Evolutionary conservation across 2,888 invertebrate genomes (phyloP), one percentile per base, ranked within the genome.

Genomic region (Ophion obscuratus): DNA sequence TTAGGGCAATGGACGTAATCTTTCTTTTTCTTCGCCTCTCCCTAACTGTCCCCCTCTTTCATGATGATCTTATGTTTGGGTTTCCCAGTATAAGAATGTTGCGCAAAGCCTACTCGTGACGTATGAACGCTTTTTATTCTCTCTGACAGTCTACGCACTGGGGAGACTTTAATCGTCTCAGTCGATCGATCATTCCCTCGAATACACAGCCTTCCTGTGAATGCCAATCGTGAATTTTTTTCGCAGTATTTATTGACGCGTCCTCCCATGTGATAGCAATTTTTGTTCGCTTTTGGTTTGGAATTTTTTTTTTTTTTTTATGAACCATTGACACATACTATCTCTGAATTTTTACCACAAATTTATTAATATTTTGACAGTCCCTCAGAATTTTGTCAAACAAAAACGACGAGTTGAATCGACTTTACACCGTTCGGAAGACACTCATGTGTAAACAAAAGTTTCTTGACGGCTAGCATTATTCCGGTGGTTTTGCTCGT

Each of bases 11-110:
- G 40, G 27, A 27, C 53, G 53, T 27, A 47, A 36, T 40, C 14
- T 4, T 57, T 61, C 10, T 59, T 10, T 27, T n/a, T 24, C 44
- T 27, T 9, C 20, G 47, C 11, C 53, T 53, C 17, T 53, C 53
- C 44, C 61, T 14, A 24, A 14, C 40, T 24, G 14, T 9, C 6
- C 10, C 24, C 7, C 64, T 53, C 53, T 53, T 17, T 53, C 53
- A 53, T 44, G 47, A 64, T 75, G 75, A 75, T 17, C 64, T 75
- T 61, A 64, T 44, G 62, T n/a, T 75, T 31, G 27, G 27, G 27
- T 17, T 75, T 53, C 14, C 53, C 14, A 53, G 14, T 17, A 14
- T 3, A 53, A 14, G 3, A 53, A 53, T 2, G 47, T 47, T n/a
- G 14, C 62, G 9, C 14, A 61, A 17, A 44, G 24, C 36, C 53